Base-by-base conservation (phyloP, 2,888 invertebrate species). In the Agriotes lineatus region DNA sequence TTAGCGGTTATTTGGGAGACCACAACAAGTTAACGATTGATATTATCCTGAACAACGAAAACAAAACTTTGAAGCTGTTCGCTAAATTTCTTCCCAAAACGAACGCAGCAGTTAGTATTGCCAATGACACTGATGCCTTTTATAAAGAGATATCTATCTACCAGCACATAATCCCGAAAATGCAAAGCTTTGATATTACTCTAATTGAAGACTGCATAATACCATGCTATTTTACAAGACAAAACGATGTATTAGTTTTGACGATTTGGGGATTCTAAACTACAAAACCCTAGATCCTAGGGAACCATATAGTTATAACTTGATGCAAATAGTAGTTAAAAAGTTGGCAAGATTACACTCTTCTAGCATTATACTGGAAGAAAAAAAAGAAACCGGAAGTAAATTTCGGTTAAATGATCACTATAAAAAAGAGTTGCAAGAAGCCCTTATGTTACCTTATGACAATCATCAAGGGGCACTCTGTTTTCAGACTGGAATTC, bases 301-400 rank as follows among this genome's bases (percentile, higher is more conserved):
- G n/a, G 9, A 52, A 16, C 9, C 16, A 4, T 16, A 10, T 2
- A 33, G 10, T n/a, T 14, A 14, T 10, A 25, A 52, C 0, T 74
- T 75, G 33, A 65, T 83, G 4, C 56, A 75, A 58, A 60, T 80
- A 2, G 77, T 80, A 5, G 48, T 83, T 16, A 73, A 79, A 68
- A 64, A 77, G 16, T 61, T 84, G 52, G 82, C 84, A 0, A 79
- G 80, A 68, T 69, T 83, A 4, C 85, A 85, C 69, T 82, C 83
- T 1, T 75, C 78, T 35, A 79, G 78, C 60, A 70, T 87, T 30
- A 81, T 86, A 1, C 79, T 78, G 16, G 85, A 86, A 54, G 69
- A 52, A 9, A 52, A 52, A 33, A n/a, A 52, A 18, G 9, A 33
- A 35, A 35, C 52, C 10, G 4, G n/a, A 18, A 33, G 16, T 1